Evolutionary conservation across 2,888 invertebrate species (phyloP).

Genomic region (Hartigia nigra): DNA sequence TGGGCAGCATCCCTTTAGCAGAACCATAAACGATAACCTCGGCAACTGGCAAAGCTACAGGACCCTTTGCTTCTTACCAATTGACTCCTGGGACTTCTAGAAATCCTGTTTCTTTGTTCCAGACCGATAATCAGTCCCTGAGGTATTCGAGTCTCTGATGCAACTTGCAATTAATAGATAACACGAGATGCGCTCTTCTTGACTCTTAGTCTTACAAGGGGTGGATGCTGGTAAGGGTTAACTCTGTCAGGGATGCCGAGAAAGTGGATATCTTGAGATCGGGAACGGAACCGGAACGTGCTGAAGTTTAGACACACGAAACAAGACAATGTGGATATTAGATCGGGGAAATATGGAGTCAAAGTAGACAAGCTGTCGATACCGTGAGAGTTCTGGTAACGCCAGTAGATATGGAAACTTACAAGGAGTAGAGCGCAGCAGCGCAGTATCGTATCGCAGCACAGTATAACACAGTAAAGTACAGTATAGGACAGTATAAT

Average conservation of each 20-base stretch:
- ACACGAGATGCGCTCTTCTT: background rate
- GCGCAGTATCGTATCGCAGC: background rate
- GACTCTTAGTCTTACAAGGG: background rate
- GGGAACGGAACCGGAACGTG: background rate
- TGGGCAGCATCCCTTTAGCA: conserved; percentile 3
- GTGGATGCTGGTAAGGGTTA: background rate
- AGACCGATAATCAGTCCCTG: background rate
- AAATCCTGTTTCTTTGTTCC: background rate
- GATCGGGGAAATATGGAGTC: conserved; percentile 47
- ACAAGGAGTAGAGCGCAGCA: background rate
- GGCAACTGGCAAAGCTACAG: background rate
- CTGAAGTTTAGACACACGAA: conserved; percentile 51
- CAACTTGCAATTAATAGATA: background rate
- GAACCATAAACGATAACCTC: background rate
- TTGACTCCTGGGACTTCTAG: background rate
- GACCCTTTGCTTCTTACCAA: background rate
- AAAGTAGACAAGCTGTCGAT: conserved; percentile 61
- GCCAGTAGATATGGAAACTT: conserved; percentile 39
- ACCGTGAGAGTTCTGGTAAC: conserved; percentile 42
- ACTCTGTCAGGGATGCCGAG: background rate
- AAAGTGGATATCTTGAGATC: background rate
- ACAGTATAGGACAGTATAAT: too few relatives aligned
- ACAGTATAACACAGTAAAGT: too few relatives aligned
- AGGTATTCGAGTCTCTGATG: background rate
- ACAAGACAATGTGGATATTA: conserved; percentile 61